Conservation (phyloP, 2,797 vertebrate genomes). For the Meriones psammophilus region DNA sequence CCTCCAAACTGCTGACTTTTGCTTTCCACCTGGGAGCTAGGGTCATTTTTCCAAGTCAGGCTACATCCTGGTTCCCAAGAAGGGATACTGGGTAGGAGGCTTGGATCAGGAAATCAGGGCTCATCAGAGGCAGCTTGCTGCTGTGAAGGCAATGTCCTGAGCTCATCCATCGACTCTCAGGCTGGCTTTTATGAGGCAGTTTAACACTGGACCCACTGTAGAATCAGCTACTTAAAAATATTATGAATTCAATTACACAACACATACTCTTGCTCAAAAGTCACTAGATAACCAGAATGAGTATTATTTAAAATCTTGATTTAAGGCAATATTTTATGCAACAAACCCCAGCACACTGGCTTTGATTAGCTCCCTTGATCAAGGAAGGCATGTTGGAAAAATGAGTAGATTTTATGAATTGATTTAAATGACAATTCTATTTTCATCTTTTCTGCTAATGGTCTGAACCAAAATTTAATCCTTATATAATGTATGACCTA, state of each 20-base stretch:
- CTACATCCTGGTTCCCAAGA: not conserved
- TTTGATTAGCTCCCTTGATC: conserved; percentile 20
- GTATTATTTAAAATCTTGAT: not conserved
- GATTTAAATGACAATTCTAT: conserved; percentile 27
- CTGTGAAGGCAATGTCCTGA: not conserved
- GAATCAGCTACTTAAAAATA: conserved; percentile 10
- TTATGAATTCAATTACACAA: not conserved
- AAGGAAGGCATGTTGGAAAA: conserved; percentile 39
- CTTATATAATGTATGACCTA: not conserved
- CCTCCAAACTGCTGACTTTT: conserved; percentile 50
- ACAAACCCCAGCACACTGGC: not conserved
- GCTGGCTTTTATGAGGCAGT: not conserved
- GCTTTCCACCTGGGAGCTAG: conserved; percentile 35
- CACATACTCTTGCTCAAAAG: not conserved
- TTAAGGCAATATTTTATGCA: not conserved
- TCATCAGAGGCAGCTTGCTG: not conserved
- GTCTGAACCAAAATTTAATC: conserved; percentile 19
- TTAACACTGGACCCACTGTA: not conserved
- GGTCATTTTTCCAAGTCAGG: not conserved
- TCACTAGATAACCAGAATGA: not conserved
- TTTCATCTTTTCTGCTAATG: not conserved
- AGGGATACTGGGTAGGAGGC: not conserved
- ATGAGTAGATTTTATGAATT: not conserved
- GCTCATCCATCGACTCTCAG: not conserved
- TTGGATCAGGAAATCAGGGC: not conserved